Conservation (phyloP, 2,888 invertebrate genomes). For the Platycheirus albimanus region DNA sequence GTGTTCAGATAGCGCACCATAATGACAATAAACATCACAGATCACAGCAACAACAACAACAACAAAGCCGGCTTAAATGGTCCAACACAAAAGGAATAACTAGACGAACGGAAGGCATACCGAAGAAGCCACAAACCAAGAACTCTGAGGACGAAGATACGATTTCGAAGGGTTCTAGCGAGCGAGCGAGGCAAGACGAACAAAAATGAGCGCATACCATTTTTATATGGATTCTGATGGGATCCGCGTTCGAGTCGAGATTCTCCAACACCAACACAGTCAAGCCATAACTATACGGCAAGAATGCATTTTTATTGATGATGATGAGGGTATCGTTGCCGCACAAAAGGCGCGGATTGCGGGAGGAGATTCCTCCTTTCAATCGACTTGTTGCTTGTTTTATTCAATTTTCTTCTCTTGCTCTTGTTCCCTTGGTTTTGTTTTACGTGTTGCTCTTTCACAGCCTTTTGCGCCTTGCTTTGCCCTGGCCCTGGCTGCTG, state of each 20-base stretch:
- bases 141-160: constrained; percentile 13
- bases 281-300: constrained; percentile 19
- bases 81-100: constrained; percentile 35
- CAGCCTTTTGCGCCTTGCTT: constrained; percentile 40
- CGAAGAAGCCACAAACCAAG: constrained; percentile 57
- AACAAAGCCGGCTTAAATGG: not conserved
- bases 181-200: constrained; percentile 40
- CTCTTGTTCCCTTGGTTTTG: constrained; percentile 35
- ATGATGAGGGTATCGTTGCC: constrained; percentile 58
- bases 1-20: constrained; percentile 68
- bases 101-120: constrained; percentile 53
- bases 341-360: constrained; percentile 66
- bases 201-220: constrained; percentile 49
- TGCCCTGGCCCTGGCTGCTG: constrained; percentile 1
- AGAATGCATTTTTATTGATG: constrained; percentile 72
- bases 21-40: constrained; percentile 69
- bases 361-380: constrained; percentile 65
- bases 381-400: constrained; percentile 45
- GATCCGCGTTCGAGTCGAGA: not conserved
- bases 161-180: not conserved
- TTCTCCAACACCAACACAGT: too few species aligned
- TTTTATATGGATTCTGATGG: constrained; percentile 26
- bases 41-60: constrained; percentile 69
- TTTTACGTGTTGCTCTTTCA: constrained; percentile 52
- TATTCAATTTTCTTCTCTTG: constrained; percentile 21